Evolutionary conservation across 2,113 vertebrate genomes (phyloP), one percentile per base, ranked within the genome.

Genomic region (Pantherophis guttatus): DNA sequence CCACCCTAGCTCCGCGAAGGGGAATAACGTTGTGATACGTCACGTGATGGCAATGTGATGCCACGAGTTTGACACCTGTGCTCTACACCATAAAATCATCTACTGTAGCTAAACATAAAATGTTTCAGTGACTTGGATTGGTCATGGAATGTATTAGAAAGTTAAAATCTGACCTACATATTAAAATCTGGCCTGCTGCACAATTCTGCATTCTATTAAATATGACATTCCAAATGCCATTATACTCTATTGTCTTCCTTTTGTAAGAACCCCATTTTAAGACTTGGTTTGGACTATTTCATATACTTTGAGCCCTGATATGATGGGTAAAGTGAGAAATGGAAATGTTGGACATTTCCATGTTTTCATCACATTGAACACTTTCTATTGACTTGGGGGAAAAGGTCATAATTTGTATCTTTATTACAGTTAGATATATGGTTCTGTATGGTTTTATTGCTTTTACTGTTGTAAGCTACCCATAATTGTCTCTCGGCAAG

Each of bases 71-170:
- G 13, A 54, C 54, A 54, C 54, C 12, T 15, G 13, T 91, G 54
- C 12, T 54, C 13, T 90, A 86, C 21, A 62, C 57, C 86, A 93
- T 89, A 91, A 93, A 44, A 89, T 62, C 3, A 24, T 53, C 94
- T 95, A 53, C 44, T 91, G 52, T 50, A 2, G 19, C 92, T 94
- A 94, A 50, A 52, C 17, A 7, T 39, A 90, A 87, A 93, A 62
- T 90, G 54, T 29, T 92, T 57, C 50, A 4, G 2, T n/a, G 13
- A 15, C 15, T 33, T 90, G 2, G 9, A 33, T 91, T 91, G 52
- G 48, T 57, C 17, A 23, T 87, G 10, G 0, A 88, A 24, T 8
- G 59, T 54, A 85, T 86, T 58, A 59, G 48, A 81, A 50, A 57
- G n/a, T 92, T 90, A 0, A 70, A 52, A 59, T 53, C 39, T 15